Percentiles rank a stretch among this genome's conserved stretches.
These are phyloP conservation scores for Agriopis aurantiaria DNA, from an alignment of 2,888 invertebrate genomes.

Conservation along the genomic window DNA sequence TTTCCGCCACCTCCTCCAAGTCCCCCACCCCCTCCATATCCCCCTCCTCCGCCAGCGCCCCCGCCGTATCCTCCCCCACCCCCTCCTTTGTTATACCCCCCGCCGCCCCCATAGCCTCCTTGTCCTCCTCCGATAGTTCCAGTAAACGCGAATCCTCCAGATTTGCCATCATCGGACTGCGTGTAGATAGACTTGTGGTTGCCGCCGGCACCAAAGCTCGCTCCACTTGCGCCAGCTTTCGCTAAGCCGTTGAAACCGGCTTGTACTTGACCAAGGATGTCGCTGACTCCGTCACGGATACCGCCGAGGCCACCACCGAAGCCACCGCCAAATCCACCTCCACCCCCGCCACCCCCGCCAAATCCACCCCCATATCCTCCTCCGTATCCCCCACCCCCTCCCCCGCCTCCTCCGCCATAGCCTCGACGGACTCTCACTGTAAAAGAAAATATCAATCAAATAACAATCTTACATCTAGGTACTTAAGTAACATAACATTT, in stretches of 20 bases:
- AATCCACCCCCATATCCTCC: constrained; percentile 62
- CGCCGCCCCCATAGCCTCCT: constrained; percentile 77
- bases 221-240: constrained; percentile 45
- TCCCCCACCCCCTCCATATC: constrained; percentile 42
- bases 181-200: constrained; percentile 69
- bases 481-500: background rate
- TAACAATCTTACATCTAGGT: background rate
- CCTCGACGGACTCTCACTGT: constrained; percentile 71
- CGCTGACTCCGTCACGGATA: constrained; percentile 63
- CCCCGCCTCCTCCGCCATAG: constrained; percentile 58
- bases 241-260: constrained; percentile 58
- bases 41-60: constrained; percentile 35
- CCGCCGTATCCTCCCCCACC: constrained; percentile 44
- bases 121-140: constrained; percentile 69
- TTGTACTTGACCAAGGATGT: constrained; percentile 64
- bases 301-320: constrained; percentile 57
- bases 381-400: constrained; percentile 52
- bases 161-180: constrained; percentile 76
- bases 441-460: constrained; percentile 42
- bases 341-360: constrained; percentile 57
- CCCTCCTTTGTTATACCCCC: constrained; percentile 57
- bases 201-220: constrained; percentile 45
- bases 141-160: constrained; percentile 78
- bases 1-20: constrained; percentile 21
- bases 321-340: constrained; percentile 54